phyloP scores from a whole-genome alignment of 2,888 invertebrate species.

The Leptura quadrifasciata region DNA sequence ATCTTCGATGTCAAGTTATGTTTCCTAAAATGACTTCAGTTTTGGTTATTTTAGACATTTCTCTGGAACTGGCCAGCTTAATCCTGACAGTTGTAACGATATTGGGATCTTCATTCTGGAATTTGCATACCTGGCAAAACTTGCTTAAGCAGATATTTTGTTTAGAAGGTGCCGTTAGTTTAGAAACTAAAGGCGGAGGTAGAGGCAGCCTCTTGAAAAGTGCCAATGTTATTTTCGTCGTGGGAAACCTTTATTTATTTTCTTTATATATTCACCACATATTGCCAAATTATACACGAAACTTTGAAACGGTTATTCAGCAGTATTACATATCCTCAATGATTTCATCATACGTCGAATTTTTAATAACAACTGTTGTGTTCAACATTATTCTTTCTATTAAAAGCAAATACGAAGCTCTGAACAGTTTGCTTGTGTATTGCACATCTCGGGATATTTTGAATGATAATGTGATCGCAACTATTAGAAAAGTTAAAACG shows the following conservation, averaged over 20 bases:
- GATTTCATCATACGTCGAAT: background rate
- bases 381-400: background rate
- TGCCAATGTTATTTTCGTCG: background rate
- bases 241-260: background rate
- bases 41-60: background rate
- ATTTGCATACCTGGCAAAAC: background rate
- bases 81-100: background rate
- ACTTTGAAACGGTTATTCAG: background rate
- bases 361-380: background rate
- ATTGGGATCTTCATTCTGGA: slow-evolving; percentile 19
- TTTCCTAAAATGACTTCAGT: background rate
- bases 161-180: background rate
- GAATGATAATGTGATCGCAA: background rate
- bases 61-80: background rate
- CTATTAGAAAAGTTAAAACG: background rate
- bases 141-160: background rate
- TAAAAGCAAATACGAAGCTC: background rate
- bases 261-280: background rate
- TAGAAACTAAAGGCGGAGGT: background rate
- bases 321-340: background rate
- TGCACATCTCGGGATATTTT: background rate
- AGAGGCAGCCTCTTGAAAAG: background rate
- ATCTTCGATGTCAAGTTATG: background rate
- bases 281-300: background rate
- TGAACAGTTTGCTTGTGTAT: background rate